Evolutionary conservation across 1,140 invertebrate genomes (phyloP).

Genomic region (Nephotettix cincticeps): DNA sequence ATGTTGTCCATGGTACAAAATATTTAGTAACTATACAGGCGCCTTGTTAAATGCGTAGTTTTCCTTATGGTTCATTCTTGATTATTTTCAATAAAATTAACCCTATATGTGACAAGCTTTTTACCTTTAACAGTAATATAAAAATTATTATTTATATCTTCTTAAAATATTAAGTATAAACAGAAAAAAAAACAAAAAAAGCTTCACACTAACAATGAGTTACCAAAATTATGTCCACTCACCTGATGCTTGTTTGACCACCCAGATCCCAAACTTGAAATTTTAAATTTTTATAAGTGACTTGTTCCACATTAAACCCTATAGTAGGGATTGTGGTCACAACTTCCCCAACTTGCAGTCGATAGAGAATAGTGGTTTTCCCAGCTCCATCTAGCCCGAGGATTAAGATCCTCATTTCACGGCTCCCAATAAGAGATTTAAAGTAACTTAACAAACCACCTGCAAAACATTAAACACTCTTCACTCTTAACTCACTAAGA

Average conservation of each 20-base stretch:
- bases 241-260: constrained; percentile 93
- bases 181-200: no score
- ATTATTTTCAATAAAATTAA: no score
- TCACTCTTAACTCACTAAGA: no score
- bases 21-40: no score
- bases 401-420: constrained; percentile 98
- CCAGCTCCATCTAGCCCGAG: constrained; percentile 96
- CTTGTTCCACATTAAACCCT: constrained; percentile 97
- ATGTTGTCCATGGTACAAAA: no score
- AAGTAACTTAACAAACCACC: constrained; percentile 96
- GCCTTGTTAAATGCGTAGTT: no score
- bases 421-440: constrained; percentile 84
- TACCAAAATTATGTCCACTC: constrained; percentile 37
- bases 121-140: no score
- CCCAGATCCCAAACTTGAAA: constrained; percentile 99
- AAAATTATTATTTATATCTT: no score
- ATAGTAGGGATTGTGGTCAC: constrained; percentile 99
- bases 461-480: constrained; percentile 46
- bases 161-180: no score
- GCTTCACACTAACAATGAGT: not conserved
- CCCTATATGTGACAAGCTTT: no score
- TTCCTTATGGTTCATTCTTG: no score
- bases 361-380: constrained; percentile 98
- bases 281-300: constrained; percentile 93
- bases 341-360: constrained; percentile 97